Evolutionary conservation across 2,888 invertebrate species (phyloP).

Genomic region (Embidobia sp.): DNA sequence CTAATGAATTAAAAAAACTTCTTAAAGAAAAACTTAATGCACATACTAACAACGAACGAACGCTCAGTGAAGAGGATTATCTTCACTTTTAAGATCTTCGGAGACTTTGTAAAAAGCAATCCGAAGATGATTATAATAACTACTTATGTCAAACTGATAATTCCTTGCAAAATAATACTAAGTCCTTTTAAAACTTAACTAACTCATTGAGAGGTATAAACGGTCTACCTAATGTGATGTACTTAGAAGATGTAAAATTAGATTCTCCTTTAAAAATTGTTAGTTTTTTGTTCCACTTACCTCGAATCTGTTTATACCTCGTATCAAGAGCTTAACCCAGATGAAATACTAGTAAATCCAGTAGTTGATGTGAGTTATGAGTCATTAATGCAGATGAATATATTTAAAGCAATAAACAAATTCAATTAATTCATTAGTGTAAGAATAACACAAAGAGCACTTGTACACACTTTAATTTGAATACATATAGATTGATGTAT

Average conservation of each 20-base stretch:
- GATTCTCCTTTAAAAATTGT: neutral
- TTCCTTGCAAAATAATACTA: neutral
- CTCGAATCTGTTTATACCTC: constrained; percentile 9
- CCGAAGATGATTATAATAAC: neutral
- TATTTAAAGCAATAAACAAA: neutral
- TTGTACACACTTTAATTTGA: no score
- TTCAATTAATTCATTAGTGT: no score
- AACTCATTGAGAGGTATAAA: neutral
- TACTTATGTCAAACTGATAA: neutral
- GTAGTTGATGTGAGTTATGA: neutral
- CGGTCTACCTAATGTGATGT: constrained; percentile 10
- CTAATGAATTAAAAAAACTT: neutral
- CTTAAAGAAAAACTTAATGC: neutral
- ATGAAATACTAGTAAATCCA: neutral
- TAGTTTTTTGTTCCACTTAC: neutral
- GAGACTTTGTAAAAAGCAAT: neutral
- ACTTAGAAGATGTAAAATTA: neutral
- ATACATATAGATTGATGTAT: no score
- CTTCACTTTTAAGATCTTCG: neutral
- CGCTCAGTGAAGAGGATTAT: neutral
- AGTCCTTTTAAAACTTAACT: constrained; percentile 14
- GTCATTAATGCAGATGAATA: neutral
- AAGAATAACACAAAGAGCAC: no score
- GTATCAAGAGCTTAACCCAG: neutral
- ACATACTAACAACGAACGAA: neutral